phyloP scores from a whole-genome alignment of 2,113 vertebrate species.

The Patagioenas fasciata region DNA sequence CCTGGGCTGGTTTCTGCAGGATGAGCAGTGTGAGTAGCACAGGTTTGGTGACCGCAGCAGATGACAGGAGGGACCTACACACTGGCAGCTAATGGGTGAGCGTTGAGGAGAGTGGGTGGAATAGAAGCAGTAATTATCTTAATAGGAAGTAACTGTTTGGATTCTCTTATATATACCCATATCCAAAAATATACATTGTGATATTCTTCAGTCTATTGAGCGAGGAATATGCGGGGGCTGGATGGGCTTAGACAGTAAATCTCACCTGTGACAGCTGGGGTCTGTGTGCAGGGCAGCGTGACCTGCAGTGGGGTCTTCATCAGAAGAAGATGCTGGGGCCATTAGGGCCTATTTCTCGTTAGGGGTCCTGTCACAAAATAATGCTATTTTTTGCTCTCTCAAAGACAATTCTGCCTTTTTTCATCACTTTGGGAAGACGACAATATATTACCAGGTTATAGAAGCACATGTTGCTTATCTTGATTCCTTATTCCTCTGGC shows the following conservation, averaged over 20 bases:
- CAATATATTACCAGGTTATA: neutral
- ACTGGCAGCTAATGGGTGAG: neutral
- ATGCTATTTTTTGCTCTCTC: neutral
- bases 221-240: rapidly evolving
- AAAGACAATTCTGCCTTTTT: neutral
- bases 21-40: neutral
- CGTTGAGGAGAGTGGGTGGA: neutral
- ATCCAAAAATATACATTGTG: neutral
- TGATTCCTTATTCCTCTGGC: neutral
- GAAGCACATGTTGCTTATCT: neutral
- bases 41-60: neutral
- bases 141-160: neutral
- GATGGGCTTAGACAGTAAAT: neutral
- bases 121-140: neutral
- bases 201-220: neutral
- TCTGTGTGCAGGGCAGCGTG: neutral
- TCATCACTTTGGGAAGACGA: neutral
- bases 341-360: too few relatives aligned
- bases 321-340: neutral
- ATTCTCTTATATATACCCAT: neutral
- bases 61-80: neutral
- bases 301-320: neutral
- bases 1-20: neutral
- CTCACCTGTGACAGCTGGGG: neutral
- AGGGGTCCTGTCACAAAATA: neutral